phyloP scores from a whole-genome alignment of 2,797 vertebrate genomes.

The Hoplostethus mediterraneus region DNA sequence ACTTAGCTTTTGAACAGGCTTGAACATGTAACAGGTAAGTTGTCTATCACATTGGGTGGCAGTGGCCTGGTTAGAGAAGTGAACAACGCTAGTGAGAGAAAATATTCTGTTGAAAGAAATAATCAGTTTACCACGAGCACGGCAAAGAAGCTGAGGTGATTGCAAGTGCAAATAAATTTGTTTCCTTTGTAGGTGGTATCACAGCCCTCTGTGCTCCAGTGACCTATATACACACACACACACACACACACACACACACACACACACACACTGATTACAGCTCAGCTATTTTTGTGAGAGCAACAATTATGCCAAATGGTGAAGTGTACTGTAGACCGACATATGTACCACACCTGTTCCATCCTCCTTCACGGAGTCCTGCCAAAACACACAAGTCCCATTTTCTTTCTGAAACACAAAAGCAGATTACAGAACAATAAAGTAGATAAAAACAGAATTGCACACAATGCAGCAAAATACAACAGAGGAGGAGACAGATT shows the following conservation, averaged over 20 bases:
- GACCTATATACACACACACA: conserved; percentile 53
- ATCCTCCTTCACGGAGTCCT: neutral
- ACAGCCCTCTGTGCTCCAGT: conserved; percentile 78
- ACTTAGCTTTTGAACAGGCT: neutral
- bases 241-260: neutral
- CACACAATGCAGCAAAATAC: no score
- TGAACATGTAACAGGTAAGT: neutral
- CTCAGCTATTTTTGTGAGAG: neutral
- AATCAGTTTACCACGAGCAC: conserved; percentile 81
- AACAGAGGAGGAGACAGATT: no score
- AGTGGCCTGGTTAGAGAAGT: neutral
- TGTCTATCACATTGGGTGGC: neutral
- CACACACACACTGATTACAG: neutral
- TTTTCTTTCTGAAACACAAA: conserved; percentile 57
- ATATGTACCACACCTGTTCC: conserved; percentile 52
- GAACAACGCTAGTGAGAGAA: neutral
- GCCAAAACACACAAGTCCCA: conserved; percentile 80
- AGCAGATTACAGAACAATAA: neutral
- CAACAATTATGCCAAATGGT: neutral
- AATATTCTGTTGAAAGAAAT: neutral
- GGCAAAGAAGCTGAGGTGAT: conserved; percentile 86
- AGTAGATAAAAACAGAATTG: no score
- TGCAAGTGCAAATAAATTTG: conserved; percentile 74
- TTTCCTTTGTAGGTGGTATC: neutral
- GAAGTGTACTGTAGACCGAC: neutral